Base-by-base conservation (phyloP, 2,888 invertebrate species). In the Odontocolon sp. region DNA sequence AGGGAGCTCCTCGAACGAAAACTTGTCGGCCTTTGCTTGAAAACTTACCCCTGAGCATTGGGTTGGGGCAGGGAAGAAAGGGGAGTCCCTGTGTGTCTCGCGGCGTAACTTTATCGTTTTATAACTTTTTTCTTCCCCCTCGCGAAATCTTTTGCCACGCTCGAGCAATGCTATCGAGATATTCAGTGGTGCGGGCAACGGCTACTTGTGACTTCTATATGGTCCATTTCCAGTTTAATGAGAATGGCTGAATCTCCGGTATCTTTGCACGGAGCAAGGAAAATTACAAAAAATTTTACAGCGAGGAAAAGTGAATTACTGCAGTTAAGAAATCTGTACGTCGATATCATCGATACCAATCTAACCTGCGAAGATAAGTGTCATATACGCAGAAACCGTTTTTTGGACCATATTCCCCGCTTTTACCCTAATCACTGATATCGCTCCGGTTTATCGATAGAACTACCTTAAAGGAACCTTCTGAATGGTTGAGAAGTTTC, bases 51-150 rank as follows among this genome's bases (percentile, higher is more conserved):
- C 42, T 8, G 57, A 36, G 18, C 23, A 11, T 11, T 21, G 21
- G 21, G 52, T 3, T 26, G 28, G 23, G 9, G 11, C 11, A 21
- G 26, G 11, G 45, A 31, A 52, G 23, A 63, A 40, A 9, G 11
- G 26, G 23, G 23, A 47, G 16, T 47, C 61, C 21, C 38, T 16
- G 52, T 54, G 38, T 56, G 38, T 52, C 56, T 38, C 56, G 8
- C 54, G 38, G 47, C 61, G 54, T 71, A 71, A 71, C 67, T 76
- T 76, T 54, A 70, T 61, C 71, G 67, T 67, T 67, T 76, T 63
- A 76, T 71, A 76, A 71, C 76, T 54, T 56, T 67, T 52, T n/a
- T n/a, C n/a, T n/a, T 16, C 14, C 50, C 40, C n/a, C 21, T 21
- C 11, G 36, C 38, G 38, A 38, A 54, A 70, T 59, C 42, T 70